These are phyloP conservation scores for Bergia sp. DNA, from an alignment of 92 coral and sea anemone species.

Conservation along the genomic window DNA sequence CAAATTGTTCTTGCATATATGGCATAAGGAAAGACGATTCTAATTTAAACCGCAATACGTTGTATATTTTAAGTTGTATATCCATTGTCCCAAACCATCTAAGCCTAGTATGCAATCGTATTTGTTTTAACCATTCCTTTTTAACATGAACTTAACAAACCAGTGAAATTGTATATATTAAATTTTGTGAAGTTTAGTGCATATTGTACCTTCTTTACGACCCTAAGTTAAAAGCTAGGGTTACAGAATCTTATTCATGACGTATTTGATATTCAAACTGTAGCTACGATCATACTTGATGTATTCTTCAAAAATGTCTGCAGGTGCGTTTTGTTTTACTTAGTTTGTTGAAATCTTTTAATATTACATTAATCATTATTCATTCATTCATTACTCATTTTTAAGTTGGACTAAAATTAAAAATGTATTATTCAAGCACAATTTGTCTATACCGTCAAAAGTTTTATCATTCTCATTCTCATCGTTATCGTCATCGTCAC, in stretches of 20 bases:
- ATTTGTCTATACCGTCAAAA: too few species aligned
- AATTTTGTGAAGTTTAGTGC: too few species aligned
- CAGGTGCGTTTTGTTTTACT: background rate
- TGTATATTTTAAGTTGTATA: background rate
- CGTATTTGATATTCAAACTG: background rate
- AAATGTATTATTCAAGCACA: too few species aligned
- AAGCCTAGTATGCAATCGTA: background rate
- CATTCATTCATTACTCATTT: background rate
- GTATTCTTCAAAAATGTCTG: background rate
- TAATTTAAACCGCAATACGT: background rate
- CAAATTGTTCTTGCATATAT: background rate
- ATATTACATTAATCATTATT: too few species aligned
- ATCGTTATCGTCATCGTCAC: too few species aligned
- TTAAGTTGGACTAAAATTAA: too few species aligned
- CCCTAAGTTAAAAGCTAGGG: background rate
- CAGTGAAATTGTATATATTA: background rate
- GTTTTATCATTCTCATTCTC: too few species aligned
- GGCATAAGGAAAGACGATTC: background rate
- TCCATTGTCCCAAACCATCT: background rate
- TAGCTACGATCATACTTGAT: too few species aligned
- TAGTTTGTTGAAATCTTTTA: too few species aligned
- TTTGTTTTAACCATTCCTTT: background rate
- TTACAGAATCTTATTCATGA: background rate
- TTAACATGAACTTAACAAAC: too few species aligned
- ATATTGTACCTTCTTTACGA: background rate